Evolutionary conservation across 2,797 vertebrate genomes (phyloP).

Genomic region (Enteromius viviparus): DNA sequence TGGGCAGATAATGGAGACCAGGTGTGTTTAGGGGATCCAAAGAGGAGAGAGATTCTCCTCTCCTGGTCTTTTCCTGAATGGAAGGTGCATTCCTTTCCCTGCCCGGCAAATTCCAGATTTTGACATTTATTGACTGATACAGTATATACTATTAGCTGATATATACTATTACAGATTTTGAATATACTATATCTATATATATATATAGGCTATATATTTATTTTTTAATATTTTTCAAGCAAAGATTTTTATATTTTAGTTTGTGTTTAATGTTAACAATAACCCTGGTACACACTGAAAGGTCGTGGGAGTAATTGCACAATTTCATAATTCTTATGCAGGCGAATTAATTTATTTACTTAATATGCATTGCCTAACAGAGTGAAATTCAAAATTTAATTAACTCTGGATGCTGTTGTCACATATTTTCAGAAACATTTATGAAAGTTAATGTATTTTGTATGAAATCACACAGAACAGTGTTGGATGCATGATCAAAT

Average conservation of each 20-base stretch:
- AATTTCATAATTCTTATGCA: not conserved
- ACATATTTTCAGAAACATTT: not conserved
- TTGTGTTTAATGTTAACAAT: not conserved
- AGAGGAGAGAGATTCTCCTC: conserved; percentile 68
- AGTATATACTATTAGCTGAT: not conserved
- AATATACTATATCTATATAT: not conserved
- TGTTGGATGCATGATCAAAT: not conserved
- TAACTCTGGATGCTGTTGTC: not conserved
- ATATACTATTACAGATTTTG: not conserved
- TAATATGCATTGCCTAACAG: not conserved
- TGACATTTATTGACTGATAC: not conserved
- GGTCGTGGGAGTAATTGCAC: not conserved
- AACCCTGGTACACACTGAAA: not conserved
- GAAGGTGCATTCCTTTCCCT: conserved; percentile 4
- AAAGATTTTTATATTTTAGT: not conserved
- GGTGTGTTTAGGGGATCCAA: conserved; percentile 80
- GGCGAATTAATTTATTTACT: not conserved
- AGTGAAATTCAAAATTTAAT: not conserved
- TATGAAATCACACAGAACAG: not conserved
- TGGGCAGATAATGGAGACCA: conserved; percentile 88
- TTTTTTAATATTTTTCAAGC: no score
- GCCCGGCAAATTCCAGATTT: not conserved
- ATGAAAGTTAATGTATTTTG: no score
- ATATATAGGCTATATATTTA: no score
- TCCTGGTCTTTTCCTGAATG: conserved; percentile 38